These are phyloP conservation scores for Metaphire vulgaris DNA, from an alignment of 1,140 invertebrate species.

Conservation along the genomic window DNA sequence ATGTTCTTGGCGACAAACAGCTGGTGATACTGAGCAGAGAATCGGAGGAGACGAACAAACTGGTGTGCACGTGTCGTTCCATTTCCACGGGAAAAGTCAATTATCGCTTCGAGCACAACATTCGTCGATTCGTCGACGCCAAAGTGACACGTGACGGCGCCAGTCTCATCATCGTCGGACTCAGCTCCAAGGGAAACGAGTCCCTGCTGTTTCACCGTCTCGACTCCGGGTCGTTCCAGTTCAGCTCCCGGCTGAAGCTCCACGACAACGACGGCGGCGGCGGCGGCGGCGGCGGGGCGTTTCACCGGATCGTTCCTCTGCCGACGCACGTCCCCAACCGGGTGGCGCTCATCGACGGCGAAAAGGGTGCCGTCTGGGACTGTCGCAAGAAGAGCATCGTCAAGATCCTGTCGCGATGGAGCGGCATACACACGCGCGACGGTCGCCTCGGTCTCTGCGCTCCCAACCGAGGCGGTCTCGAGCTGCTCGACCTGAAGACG, in stretches of 20 bases:
- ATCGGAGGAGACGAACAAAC: background rate
- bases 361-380: conserved; percentile 70
- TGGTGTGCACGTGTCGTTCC: conserved; percentile 3
- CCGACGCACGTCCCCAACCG: background rate
- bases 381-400: conserved; percentile 55
- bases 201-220: conserved; percentile 17
- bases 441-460: conserved; percentile 83
- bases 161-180: background rate
- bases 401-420: conserved; percentile 54
- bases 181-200: conserved; percentile 27
- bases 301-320: conserved; percentile 56
- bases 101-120: background rate
- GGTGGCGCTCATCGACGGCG: conserved; percentile 79
- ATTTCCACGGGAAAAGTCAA: conserved; percentile 1
- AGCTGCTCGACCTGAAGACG: conserved; percentile 54
- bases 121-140: background rate
- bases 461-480: conserved; percentile 81
- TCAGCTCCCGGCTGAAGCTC: conserved; percentile 31
- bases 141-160: background rate
- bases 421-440: conserved; percentile 53
- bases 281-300: conserved; percentile 62
- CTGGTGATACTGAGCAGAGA: conserved; percentile 50
- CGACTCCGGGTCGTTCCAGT: background rate
- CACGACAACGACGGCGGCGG: conserved; percentile 47
- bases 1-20: too few species aligned